Evolutionary conservation across 1,140 invertebrate genomes (phyloP).

Genomic region (Stenopsyche tienmushanensis): DNA sequence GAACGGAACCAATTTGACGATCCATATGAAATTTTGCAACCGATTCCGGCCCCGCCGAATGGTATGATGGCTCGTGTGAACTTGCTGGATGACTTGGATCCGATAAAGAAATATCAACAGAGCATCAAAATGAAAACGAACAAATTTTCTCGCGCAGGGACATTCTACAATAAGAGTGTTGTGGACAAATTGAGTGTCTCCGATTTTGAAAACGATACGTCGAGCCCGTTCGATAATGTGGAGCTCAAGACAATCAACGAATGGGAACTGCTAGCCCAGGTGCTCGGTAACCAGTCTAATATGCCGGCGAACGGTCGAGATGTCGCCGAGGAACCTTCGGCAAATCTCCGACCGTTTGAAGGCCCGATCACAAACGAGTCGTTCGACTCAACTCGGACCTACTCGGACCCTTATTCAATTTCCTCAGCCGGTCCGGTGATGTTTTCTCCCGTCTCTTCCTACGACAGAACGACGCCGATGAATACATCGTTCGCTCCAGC

Average conservation of each 20-base stretch:
- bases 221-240: constrained; percentile 88
- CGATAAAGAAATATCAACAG: constrained; percentile 43
- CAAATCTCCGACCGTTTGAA: neutral
- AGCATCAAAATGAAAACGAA: constrained; percentile 46
- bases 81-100: constrained; percentile 53
- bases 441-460: neutral
- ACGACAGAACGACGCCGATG: neutral
- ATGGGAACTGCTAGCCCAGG: constrained; percentile 80
- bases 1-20: neutral
- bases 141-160: constrained; percentile 9
- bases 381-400: constrained; percentile 4
- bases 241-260: constrained; percentile 89
- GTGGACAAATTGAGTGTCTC: constrained; percentile 63
- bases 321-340: neutral
- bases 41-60: constrained; percentile 36
- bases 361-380: constrained; percentile 10
- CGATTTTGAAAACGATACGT: constrained; percentile 86
- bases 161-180: constrained; percentile 43
- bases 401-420: constrained; percentile 15
- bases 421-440: neutral
- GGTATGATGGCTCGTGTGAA: constrained; percentile 46
- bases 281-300: constrained; percentile 52
- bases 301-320: neutral
- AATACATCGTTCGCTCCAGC: too few relatives aligned
- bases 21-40: constrained; percentile 49